Conservation (phyloP, 2,113 vertebrate genomes). For the Baryphthengus martii region DNA sequence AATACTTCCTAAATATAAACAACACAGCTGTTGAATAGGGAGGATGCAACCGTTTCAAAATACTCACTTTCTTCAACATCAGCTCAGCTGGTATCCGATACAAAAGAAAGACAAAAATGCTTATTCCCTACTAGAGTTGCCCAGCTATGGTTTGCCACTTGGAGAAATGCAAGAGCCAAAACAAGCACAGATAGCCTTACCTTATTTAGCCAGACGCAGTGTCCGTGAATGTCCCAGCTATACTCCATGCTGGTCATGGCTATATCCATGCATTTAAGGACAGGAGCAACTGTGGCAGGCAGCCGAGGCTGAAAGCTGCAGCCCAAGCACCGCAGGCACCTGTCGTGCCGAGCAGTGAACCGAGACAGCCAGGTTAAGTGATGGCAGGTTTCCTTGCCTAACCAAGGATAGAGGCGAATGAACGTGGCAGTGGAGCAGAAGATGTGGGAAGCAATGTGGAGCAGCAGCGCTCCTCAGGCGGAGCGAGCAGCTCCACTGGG, state of each 20-base stretch:
- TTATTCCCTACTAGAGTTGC: neutral
- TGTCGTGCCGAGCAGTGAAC: rapidly evolving
- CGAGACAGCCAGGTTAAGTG: neutral
- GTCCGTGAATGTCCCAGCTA: slow-evolving; percentile 61
- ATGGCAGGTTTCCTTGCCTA: neutral
- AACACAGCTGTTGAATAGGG: neutral
- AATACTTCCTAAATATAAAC: neutral
- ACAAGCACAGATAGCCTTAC: slow-evolving; percentile 20
- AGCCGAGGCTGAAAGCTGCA: neutral
- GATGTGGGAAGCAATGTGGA: neutral
- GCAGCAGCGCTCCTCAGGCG: slow-evolving; percentile 11
- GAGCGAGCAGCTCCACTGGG: neutral
- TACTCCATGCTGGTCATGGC: slow-evolving; percentile 47
- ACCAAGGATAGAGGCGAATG: neutral
- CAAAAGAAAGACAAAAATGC: neutral
- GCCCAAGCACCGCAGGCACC: neutral
- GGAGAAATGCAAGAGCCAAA: neutral
- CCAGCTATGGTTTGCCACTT: neutral
- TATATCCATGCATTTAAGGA: neutral
- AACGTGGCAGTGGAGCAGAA: neutral
- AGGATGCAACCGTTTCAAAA: neutral
- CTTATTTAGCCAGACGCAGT: slow-evolving; percentile 64
- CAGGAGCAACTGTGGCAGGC: neutral
- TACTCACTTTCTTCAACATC: neutral
- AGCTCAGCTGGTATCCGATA: neutral